Evolutionary conservation across 2,888 invertebrate species (phyloP).

Genomic region (Drosophila infuscata): DNA sequence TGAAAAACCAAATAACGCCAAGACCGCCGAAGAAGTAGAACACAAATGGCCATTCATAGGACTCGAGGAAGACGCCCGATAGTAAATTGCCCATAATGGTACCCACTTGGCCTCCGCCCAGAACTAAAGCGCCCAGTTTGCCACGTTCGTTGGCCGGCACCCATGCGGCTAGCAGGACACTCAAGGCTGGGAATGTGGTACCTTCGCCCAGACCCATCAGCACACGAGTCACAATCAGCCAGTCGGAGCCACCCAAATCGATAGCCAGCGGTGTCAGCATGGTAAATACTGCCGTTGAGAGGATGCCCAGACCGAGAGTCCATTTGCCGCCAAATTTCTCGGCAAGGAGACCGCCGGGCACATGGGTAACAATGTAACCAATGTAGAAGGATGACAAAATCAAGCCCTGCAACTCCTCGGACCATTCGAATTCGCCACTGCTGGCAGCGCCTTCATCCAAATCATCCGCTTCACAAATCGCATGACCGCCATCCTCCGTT

Average conservation of each 20-base stretch:
- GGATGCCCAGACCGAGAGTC: conserved; percentile 92
- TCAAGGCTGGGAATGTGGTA: conserved; percentile 93
- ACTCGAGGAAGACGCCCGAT: conserved; percentile 89
- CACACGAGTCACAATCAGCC: conserved; percentile 90
- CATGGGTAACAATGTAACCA: conserved; percentile 93
- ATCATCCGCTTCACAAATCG: conserved; percentile 76
- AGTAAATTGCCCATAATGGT: conserved; percentile 88
- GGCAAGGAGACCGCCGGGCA: conserved; percentile 93
- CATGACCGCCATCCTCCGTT: conserved; percentile 36
- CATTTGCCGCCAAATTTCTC: conserved; percentile 95
- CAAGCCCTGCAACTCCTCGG: conserved; percentile 89
- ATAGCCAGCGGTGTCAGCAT: conserved; percentile 92
- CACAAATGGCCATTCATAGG: conserved; percentile 90
- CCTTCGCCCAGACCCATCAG: conserved; percentile 94
- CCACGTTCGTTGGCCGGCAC: conserved; percentile 92
- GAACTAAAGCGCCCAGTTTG: conserved; percentile 91
- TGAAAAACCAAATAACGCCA: conserved; percentile 90
- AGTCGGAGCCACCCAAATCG: conserved; percentile 87
- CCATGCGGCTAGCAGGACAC: conserved; percentile 92
- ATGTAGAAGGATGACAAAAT: conserved; percentile 94
- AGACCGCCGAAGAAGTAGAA: conserved; percentile 93
- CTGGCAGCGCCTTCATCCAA: conserved; percentile 41
- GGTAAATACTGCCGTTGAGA: conserved; percentile 93
- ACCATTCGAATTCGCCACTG: conserved; percentile 87
- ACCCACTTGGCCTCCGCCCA: conserved; percentile 90